Conservation (phyloP, 2,888 invertebrate genomes). For the Heteropelma amictum region DNA sequence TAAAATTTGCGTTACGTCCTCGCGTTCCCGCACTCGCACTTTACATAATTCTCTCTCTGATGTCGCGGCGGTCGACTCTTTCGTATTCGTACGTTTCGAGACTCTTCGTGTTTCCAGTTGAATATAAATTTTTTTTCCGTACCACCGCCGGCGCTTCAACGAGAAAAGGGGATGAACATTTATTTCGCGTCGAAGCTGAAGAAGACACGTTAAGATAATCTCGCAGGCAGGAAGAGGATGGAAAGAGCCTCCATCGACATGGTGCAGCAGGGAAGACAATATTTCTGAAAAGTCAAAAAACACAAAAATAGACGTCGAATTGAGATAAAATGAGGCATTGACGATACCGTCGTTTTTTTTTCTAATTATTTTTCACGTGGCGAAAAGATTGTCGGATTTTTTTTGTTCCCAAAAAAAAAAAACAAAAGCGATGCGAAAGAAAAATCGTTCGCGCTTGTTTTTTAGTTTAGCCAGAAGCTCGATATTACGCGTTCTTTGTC, state of each 20-base stretch:
- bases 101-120: slow-evolving; percentile 22
- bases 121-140: neutral
- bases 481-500: slow-evolving; percentile 29
- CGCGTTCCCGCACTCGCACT: too few species aligned
- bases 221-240: neutral
- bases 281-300: slow-evolving; percentile 7
- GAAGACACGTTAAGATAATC: slow-evolving; percentile 17
- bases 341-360: too few species aligned
- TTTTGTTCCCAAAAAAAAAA: too few species aligned
- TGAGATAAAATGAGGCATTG: neutral
- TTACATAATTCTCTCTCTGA: slow-evolving; percentile 40
- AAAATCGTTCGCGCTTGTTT: too few species aligned
- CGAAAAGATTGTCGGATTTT: too few species aligned
- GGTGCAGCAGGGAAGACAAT: neutral
- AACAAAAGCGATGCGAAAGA: too few species aligned
- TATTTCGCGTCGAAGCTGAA: neutral
- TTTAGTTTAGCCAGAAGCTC: neutral
- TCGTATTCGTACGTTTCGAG: slow-evolving; percentile 1
- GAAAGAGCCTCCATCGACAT: slow-evolving; percentile 6
- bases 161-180: neutral
- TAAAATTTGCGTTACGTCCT: neutral
- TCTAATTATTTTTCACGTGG: too few species aligned
- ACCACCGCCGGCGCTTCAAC: neutral
- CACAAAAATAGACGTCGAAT: slow-evolving; percentile 1
- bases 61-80: slow-evolving; percentile 1